These are phyloP conservation scores for Heliconius himera DNA, from an alignment of 1,140 invertebrate species.

Conservation along the genomic window DNA sequence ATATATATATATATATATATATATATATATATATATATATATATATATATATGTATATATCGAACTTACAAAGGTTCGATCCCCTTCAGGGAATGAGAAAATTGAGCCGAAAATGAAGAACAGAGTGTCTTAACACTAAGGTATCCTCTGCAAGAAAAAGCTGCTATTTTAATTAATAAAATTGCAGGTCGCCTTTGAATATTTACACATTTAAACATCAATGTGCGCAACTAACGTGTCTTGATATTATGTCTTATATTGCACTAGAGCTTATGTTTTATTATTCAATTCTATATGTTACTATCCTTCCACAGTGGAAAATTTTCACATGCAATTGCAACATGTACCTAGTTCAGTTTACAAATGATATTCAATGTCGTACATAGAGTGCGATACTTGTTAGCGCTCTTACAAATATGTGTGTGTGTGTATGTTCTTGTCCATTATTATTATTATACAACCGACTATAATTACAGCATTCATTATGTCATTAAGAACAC, in stretches of 20 bases:
- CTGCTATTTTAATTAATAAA: neutral
- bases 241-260: neutral
- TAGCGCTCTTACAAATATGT: constrained; percentile 22
- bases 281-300: constrained; percentile 18
- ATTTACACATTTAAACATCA: neutral
- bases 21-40: too few relatives aligned
- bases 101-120: too few relatives aligned
- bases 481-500: constrained; percentile 23
- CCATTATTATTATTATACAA: constrained; percentile 20
- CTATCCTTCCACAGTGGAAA: constrained; percentile 36
- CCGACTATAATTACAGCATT: constrained; percentile 21
- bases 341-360: constrained; percentile 23
- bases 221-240: neutral
- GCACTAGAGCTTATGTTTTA: constrained; percentile 1
- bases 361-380: constrained; percentile 36
- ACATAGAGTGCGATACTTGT: constrained; percentile 26
- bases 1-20: too few relatives aligned
- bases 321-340: constrained; percentile 32
- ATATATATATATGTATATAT: too few relatives aligned
- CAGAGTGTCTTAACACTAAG: too few relatives aligned
- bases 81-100: too few relatives aligned
- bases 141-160: too few relatives aligned
- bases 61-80: too few relatives aligned
- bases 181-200: neutral
- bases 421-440: neutral